Conservation (phyloP, 2,113 vertebrate species). For the Phycodurus eques region DNA sequence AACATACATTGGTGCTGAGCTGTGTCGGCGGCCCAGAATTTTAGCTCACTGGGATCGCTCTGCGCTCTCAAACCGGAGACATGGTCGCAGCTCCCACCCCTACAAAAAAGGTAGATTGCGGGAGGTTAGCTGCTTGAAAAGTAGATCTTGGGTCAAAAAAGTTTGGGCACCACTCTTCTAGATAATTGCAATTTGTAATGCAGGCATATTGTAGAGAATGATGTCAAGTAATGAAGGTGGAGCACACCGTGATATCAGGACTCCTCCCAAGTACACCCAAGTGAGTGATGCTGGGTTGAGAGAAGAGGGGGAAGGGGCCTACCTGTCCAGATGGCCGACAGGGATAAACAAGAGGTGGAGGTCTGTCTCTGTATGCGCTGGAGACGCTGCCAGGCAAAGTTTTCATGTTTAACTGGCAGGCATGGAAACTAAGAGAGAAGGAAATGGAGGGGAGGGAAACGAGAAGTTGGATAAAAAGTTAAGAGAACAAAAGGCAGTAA, state of each 20-base stretch:
- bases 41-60: no score
- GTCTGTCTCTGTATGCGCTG: constrained; percentile 16
- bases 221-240: not conserved
- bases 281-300: constrained; percentile 16
- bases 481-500: constrained; percentile 16
- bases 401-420: constrained; percentile 46
- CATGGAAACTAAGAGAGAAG: constrained; percentile 22
- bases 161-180: not conserved
- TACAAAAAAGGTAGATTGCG: no score
- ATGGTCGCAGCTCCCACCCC: no score
- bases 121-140: no score
- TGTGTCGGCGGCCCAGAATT: no score
- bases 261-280: constrained; percentile 6
- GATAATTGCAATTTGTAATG: not conserved
- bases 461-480: constrained; percentile 16
- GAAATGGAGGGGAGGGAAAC: not conserved
- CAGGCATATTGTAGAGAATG: not conserved
- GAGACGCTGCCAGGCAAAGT: constrained; percentile 38
- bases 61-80: no score
- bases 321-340: constrained; percentile 38
- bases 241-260: constrained; percentile 1
- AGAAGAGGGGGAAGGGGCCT: constrained; percentile 10
- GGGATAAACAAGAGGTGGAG: constrained; percentile 33
- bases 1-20: no score
- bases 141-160: no score